These are phyloP conservation scores for Acromyrmex heyeri DNA, from an alignment of 1,140 invertebrate species.

Conservation along the genomic window DNA sequence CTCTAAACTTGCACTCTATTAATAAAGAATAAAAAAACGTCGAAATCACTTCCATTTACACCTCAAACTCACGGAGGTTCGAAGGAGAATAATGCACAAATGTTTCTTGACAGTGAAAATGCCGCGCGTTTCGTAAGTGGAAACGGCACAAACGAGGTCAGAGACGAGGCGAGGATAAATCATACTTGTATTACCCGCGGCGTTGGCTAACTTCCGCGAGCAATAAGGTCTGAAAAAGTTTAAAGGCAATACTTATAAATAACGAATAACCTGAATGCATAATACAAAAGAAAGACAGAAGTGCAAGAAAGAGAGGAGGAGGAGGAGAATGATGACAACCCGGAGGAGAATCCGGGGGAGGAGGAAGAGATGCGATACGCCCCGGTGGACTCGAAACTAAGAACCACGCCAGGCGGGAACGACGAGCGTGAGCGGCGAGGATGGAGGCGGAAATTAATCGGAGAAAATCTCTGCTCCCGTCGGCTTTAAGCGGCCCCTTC, in stretches of 20 bases:
- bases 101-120: slow-evolving; percentile 27
- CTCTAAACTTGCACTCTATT: background rate
- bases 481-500: slow-evolving; percentile 64
- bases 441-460: slow-evolving; percentile 75
- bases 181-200: slow-evolving; percentile 47
- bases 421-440: slow-evolving; percentile 46
- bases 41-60: background rate
- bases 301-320: background rate
- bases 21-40: background rate
- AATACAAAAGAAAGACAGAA: slow-evolving; percentile 50
- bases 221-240: slow-evolving; percentile 55
- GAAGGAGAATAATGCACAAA: background rate
- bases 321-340: slow-evolving; percentile 11
- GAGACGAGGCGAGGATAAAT: slow-evolving; percentile 51
- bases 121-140: slow-evolving; percentile 25
- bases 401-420: slow-evolving; percentile 40
- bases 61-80: background rate
- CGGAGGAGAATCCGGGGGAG: background rate
- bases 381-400: slow-evolving; percentile 61
- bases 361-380: slow-evolving; percentile 49
- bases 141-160: slow-evolving; percentile 34
- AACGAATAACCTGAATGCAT: slow-evolving; percentile 70
- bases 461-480: slow-evolving; percentile 62
- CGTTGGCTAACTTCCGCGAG: slow-evolving; percentile 51
- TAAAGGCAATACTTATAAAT: slow-evolving; percentile 67